Percentiles rank a stretch among this genome's conserved stretches.
Evolutionary conservation across 1,140 invertebrate species (phyloP).

Genomic region (Myzus persicae): DNA sequence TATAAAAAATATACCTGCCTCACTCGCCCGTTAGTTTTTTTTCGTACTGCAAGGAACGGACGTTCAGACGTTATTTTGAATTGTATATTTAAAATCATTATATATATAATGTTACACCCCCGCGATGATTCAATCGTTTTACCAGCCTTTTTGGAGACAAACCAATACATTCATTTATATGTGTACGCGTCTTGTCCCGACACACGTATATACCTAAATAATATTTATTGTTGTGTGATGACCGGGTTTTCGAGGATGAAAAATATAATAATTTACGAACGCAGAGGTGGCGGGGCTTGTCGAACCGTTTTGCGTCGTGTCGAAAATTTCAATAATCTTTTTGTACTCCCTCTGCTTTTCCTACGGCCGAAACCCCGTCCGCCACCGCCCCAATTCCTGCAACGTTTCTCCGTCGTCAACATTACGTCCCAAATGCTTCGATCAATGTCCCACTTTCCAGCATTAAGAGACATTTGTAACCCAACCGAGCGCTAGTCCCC

Average conservation of each 20-base stretch:
- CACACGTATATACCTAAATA: not conserved
- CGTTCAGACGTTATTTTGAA: not conserved
- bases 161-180: not conserved
- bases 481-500: conserved; percentile 10
- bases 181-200: not conserved
- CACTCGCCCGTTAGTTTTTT: not conserved
- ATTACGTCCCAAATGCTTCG: not conserved
- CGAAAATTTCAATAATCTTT: conserved; percentile 35
- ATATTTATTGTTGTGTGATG: not conserved
- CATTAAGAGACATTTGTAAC: conserved; percentile 30
- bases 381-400: not conserved
- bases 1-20: not conserved
- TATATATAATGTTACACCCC: not conserved
- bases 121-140: not conserved
- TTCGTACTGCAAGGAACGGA: not conserved
- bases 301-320: not conserved
- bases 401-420: not conserved
- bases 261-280: not conserved
- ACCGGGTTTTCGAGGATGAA: not conserved
- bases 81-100: not conserved
- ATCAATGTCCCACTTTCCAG: not conserved
- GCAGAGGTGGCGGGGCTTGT: not conserved
- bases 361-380: not conserved
- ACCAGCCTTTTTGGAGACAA: not conserved
- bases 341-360: not conserved